A percentile compares a stretch with the other conserved stretches of the same genome.
phyloP scores from a whole-genome alignment of 2,888 invertebrate species.

The Hanleya hanleyi region DNA sequence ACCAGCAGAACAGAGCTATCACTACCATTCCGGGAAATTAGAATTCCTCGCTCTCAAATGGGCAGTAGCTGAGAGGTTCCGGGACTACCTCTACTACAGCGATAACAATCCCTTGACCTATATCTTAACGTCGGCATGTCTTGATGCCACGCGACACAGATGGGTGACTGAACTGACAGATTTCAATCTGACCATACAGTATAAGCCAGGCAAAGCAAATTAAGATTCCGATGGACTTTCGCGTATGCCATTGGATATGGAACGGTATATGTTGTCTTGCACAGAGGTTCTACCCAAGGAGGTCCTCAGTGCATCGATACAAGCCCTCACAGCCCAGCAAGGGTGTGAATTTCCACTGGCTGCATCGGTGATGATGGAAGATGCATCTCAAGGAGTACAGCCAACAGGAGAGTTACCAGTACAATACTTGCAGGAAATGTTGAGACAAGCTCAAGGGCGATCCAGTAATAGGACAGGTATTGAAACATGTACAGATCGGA shows the following conservation, averaged over 20 bases:
- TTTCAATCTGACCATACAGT: constrained; percentile 13
- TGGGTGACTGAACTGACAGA: constrained; percentile 18
- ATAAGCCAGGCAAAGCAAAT: constrained; percentile 19
- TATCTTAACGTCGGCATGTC: constrained; percentile 12
- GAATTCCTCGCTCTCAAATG: constrained; percentile 27
- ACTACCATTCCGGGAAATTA: constrained; percentile 19
- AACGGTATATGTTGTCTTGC: constrained; percentile 12
- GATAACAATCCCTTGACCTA: constrained; percentile 23
- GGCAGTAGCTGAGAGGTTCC: constrained; percentile 21
- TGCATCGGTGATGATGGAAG: background rate
- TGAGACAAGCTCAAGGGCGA: background rate
- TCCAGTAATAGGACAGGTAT: background rate
- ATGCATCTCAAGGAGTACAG: background rate
- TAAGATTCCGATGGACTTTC: constrained; percentile 20
- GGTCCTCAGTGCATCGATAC: background rate
- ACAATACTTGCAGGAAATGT: background rate
- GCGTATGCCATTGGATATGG: constrained; percentile 19
- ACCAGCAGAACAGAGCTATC: constrained; percentile 7
- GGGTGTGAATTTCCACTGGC: background rate
- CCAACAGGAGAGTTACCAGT: background rate
- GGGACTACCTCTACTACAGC: constrained; percentile 26
- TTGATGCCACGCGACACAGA: constrained; percentile 12
- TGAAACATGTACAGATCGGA: background rate
- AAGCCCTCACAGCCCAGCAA: background rate
- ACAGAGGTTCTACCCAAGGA: constrained; percentile 6